These are phyloP conservation scores for Augochlora pura DNA, from an alignment of 1,140 invertebrate species.

Conservation along the genomic window DNA sequence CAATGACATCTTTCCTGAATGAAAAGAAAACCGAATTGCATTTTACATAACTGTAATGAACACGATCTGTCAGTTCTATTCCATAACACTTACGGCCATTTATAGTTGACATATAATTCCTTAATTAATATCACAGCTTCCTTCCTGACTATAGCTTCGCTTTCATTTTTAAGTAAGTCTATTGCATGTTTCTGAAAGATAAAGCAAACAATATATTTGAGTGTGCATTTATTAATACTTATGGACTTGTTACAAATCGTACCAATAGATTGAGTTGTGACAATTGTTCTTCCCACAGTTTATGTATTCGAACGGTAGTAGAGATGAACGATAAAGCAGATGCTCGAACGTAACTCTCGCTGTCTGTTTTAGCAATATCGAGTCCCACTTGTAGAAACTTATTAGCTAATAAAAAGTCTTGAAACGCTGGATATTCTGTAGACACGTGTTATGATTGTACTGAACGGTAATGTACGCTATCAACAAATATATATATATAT, in stretches of 20 bases:
- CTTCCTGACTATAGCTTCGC: conserved; percentile 87
- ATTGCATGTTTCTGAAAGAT: conserved; percentile 84
- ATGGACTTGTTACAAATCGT: conserved; percentile 62
- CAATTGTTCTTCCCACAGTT: conserved; percentile 84
- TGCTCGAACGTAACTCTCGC: conserved; percentile 87
- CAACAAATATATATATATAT: no score
- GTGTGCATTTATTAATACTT: neutral
- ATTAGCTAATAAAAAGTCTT: conserved; percentile 85
- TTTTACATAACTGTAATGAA: neutral
- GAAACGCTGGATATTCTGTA: conserved; percentile 88
- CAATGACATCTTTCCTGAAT: conserved; percentile 68
- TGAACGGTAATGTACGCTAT: neutral
- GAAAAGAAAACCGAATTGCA: neutral
- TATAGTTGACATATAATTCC: conserved; percentile 84
- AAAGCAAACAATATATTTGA: conserved; percentile 31
- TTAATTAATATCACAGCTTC: conserved; percentile 85
- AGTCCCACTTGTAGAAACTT: conserved; percentile 84
- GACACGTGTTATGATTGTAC: conserved; percentile 18
- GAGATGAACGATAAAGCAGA: conserved; percentile 86
- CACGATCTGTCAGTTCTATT: neutral
- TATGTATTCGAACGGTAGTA: conserved; percentile 83
- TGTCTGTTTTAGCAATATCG: conserved; percentile 83
- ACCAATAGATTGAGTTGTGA: conserved; percentile 83
- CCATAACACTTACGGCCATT: conserved; percentile 79
- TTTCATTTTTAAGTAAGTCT: conserved; percentile 83